Evolutionary conservation across 2,113 vertebrate genomes (phyloP), one percentile per base, ranked within the genome.

Genomic region (Apodemus speciosus): DNA sequence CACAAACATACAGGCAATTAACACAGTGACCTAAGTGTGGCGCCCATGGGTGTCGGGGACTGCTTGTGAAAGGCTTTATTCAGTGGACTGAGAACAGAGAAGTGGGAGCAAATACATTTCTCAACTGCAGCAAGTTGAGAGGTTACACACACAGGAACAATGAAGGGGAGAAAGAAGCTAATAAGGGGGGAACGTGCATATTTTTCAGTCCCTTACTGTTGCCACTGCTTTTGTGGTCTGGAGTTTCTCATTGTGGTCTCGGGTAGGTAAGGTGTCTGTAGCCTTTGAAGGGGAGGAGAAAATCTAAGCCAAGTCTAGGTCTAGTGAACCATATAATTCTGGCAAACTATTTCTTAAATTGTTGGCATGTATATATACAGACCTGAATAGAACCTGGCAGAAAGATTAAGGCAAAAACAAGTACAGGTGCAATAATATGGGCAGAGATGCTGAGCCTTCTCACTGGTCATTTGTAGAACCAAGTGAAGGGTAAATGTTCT

Each of bases 1-100:
- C 25, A 84, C 38, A 94, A 90, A 88, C 23, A 66, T 27, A 92
- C 15, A 51, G 51, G 51, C 62, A 92, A 56, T n/a, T 85, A 94
- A 89, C 87, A 71, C 49, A 83, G 9, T 46, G 35, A 79, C 53
- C 49, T 75, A 73, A 88, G 23, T 91, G 68, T 32, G 27, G 40
- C 38, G 35, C 6, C 40, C 40, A 7, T 46, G 38, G 58, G 40
- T 81, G n/a, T 38, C 7, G n/a, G 53, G 35, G 77, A 81, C 77
- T 58, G n/a, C 53, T 2, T 40, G 53, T 13, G 43, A 85, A 53
- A 69, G 46, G 46, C 46, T 53, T 86, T 18, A 69, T 86, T 86
- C 84, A 16, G 35, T 27, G 10, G 32, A n/a, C 64, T 4, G 11
- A 71, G 84, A 85, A 53, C 38, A 25, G 21, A 18, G 84, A 38